phyloP scores from a whole-genome alignment of 2,797 vertebrate species.

The Lepilemur septentrionalis region DNA sequence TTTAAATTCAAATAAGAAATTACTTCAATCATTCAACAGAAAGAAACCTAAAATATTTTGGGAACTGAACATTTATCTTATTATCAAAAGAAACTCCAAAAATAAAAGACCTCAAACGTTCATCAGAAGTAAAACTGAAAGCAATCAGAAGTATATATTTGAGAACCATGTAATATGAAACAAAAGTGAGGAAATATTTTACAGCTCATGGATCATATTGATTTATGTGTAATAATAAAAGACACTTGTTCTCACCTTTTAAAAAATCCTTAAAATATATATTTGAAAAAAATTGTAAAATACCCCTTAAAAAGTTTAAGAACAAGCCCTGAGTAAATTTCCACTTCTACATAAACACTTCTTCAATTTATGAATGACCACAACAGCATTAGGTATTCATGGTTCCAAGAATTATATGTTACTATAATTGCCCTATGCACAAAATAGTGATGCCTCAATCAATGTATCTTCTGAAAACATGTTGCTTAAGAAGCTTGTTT shows the following conservation, averaged over 20 bases:
- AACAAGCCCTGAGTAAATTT: neutral
- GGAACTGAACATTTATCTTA: neutral
- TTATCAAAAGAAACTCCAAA: neutral
- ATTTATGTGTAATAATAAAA: neutral
- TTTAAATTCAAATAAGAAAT: constrained; percentile 11
- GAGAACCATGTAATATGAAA: neutral
- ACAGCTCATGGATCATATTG: neutral
- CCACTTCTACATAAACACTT: neutral
- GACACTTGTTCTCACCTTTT: neutral
- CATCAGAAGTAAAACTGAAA: neutral
- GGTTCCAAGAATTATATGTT: neutral
- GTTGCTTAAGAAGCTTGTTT: constrained; percentile 29
- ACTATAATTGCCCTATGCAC: neutral
- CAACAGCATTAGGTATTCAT: neutral
- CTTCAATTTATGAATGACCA: neutral
- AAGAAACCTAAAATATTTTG: neutral
- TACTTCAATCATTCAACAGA: neutral
- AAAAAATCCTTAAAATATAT: neutral
- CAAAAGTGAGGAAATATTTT: neutral
- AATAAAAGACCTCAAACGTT: neutral
- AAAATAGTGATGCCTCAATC: neutral
- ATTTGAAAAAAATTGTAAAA: neutral
- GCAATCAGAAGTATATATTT: neutral
- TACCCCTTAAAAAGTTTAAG: neutral
- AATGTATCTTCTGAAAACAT: neutral